A percentile compares a stretch with the other conserved stretches of the same genome.
Conservation (phyloP, 2,113 vertebrate species). For the Ochotona curzoniae region DNA sequence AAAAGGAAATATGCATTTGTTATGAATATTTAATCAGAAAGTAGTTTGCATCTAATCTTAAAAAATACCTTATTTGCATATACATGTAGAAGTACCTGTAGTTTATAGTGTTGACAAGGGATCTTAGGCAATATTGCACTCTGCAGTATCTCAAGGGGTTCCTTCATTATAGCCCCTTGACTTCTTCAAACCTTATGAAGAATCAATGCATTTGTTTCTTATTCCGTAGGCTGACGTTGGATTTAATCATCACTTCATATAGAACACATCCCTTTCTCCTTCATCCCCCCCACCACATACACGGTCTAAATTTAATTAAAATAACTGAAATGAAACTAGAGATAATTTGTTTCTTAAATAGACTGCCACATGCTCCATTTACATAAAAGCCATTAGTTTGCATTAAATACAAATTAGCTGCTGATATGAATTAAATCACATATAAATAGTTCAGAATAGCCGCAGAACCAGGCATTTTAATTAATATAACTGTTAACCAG, state of each 20-base stretch:
- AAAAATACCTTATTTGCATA: background rate
- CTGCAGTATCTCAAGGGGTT: slow-evolving; percentile 8
- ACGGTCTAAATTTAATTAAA: slow-evolving; percentile 91
- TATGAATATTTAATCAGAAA: slow-evolving; percentile 16
- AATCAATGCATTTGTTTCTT: slow-evolving; percentile 81
- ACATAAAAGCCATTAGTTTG: slow-evolving; percentile 92
- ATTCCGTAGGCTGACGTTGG: slow-evolving; percentile 85
- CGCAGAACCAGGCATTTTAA: slow-evolving; percentile 86
- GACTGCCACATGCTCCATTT: slow-evolving; percentile 91
- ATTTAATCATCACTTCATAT: slow-evolving; percentile 87
- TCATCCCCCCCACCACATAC: slow-evolving; percentile 47
- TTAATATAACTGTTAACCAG: slow-evolving; percentile 87
- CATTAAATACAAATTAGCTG: slow-evolving; percentile 92
- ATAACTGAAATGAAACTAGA: slow-evolving; percentile 91
- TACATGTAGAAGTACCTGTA: background rate
- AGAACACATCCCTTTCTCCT: slow-evolving; percentile 83
- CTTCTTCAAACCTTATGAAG: slow-evolving; percentile 79
- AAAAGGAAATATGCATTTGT: background rate
- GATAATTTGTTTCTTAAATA: slow-evolving; percentile 93
- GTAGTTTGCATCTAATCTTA: background rate
- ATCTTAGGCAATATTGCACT: background rate
- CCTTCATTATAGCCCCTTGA: slow-evolving; percentile 58
- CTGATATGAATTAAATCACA: slow-evolving; percentile 90
- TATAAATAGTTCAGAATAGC: slow-evolving; percentile 89
- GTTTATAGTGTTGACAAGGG: background rate